Conservation (phyloP, 2,113 vertebrate species). For the Ciconia stormi region DNA sequence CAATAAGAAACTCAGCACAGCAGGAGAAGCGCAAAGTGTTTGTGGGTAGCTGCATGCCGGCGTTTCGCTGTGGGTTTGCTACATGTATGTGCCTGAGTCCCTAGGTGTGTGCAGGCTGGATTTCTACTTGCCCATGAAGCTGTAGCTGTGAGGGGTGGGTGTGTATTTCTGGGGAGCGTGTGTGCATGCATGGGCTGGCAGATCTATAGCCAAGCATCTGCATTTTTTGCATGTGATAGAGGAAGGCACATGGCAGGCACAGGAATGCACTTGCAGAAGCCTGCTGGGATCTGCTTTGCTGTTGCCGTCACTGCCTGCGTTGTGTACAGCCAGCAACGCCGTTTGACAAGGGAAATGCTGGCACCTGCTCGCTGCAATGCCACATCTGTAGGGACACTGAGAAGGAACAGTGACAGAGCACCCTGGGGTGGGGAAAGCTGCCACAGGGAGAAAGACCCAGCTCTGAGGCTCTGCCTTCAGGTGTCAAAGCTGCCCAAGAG, state of each 20-base stretch:
- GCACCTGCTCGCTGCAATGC: background rate
- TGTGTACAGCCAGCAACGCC: background rate
- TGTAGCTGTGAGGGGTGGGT: background rate
- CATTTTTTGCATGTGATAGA: background rate
- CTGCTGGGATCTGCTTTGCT: background rate
- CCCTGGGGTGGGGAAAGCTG: background rate
- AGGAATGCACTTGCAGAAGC: background rate
- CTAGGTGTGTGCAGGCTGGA: accelerated
- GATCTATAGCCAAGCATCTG: background rate
- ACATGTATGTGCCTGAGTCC: background rate
- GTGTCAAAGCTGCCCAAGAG: accelerated
- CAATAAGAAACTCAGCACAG: background rate
- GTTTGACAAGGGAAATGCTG: too few relatives aligned
- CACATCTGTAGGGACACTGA: background rate
- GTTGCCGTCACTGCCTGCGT: accelerated
- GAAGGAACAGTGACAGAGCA: background rate
- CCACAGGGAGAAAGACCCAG: background rate
- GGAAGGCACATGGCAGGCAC: background rate
- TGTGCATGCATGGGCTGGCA: background rate
- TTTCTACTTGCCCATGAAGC: background rate
- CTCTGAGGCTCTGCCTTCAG: background rate
- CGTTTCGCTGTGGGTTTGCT: accelerated
- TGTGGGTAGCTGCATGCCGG: background rate
- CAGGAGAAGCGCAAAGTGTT: background rate
- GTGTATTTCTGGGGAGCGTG: background rate